Evolutionary conservation across 2,113 vertebrate species (phyloP), one percentile per base, ranked within the genome.

Genomic region (Atrichornis clamosus): DNA sequence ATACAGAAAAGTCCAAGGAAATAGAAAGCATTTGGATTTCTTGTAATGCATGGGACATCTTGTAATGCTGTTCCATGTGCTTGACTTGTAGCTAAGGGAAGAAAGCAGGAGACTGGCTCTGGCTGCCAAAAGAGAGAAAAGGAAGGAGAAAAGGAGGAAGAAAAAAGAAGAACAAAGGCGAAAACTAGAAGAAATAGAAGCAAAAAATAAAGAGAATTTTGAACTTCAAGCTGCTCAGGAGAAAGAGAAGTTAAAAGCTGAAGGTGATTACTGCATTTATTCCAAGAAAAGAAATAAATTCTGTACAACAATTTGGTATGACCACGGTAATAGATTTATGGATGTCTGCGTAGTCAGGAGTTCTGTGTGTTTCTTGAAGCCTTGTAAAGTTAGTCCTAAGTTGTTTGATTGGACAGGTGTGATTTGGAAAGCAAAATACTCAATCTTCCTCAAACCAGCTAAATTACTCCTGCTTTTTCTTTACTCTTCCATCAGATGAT

Each of bases 51-150:
- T 2, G 39, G 50, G 28, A 5, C 6, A 9, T 47, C 15, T 50
- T 55, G 20, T 73, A 47, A 89, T 47, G 19, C 21, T 30, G 27
- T 67, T 82, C 20, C 39, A 1, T 58, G 14, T 78, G 39, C 26
- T 95, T 96, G 59, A 37, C 64, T 96, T 82, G 52, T 24, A 98
- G 98, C 90, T 98, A 56, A 95, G 99, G 78, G 99, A 99, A 98
- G 99, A 99, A 98, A 99, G 99, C 97, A 98, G 99, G 97, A 99
- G 99, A 80, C 98, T 99, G 94, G 99, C 99, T 84, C 97, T 99
- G 96, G 99, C 99, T 97, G 99, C 99, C 67, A 99, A 99, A 97
- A 98, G 99, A 82, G 99, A 99, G 98, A 99, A 99, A 94, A 98
- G 99, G 77, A 99, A 99, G 96, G 99, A 99, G 91, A 99, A 99